Evolutionary conservation across 2,113 vertebrate species (phyloP), one percentile per base, ranked within the genome.

Genomic region (Willisornis vidua): DNA sequence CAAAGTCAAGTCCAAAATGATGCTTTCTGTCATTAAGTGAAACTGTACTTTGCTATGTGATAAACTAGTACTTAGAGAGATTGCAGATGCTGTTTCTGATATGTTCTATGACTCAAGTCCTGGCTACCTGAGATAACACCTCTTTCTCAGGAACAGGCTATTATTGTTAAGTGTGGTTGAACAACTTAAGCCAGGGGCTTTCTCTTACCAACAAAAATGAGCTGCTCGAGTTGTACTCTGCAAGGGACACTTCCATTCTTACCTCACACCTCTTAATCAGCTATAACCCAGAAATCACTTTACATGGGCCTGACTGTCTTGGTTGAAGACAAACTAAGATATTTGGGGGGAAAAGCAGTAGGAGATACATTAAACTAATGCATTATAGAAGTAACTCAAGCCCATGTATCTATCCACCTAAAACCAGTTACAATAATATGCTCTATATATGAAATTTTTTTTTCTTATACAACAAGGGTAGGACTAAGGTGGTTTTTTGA

Each of bases 361-460:
- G 48, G 33, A 57, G 7, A 13, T 58, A 52, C 20, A 43, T 67
- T 20, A 51, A 66, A 52, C 19, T 61, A 76, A 37, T 28, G 7
- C 4, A 54, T 10, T 46, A 6, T 37, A 62, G 49, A 68, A 77
- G 58, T 67, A 77, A 85, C 31, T 81, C 31, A 20, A 13, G 37
- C 0, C 0, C 6, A 6, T n/a, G 15, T 48, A 31, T 43, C 15
- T 68, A 8, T 26, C 4, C n/a, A 45, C 5, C 15, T 65, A 43
- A 76, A 89, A 17, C 0, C 4, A 59, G 37, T 28, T 41, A 55
- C 26, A 41, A 19, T 39, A 71, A 20, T 39, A 37, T 43, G 79
- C 86, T 71, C 22, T 70, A 25, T 7, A 17, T 25, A 3, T 9
- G 3, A 72, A 71, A 24, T 37, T 26, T 1, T 2, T 86, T 75